These are phyloP conservation scores for Poeciliopsis presidionis DNA, from an alignment of 2,797 vertebrate species.

Conservation along the genomic window DNA sequence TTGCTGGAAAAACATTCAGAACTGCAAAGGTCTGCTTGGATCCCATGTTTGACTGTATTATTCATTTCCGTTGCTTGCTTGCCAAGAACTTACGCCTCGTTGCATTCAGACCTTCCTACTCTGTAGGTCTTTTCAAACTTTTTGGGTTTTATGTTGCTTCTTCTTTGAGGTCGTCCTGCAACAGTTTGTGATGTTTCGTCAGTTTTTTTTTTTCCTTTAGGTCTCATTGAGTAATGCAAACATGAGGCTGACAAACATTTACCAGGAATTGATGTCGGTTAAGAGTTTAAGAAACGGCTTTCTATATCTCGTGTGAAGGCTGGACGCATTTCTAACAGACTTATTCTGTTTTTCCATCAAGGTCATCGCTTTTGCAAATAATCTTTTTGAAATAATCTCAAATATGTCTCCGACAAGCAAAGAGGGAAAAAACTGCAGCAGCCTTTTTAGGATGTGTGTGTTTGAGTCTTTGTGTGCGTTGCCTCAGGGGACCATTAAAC, in stretches of 20 bases:
- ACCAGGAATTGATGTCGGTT: neutral
- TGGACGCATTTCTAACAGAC: neutral
- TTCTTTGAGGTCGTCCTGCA: neutral
- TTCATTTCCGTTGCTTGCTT: neutral
- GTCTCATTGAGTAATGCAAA: neutral
- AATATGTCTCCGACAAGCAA: neutral
- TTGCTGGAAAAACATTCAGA: neutral
- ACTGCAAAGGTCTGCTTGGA: neutral
- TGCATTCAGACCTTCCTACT: neutral
- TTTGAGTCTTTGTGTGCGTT: neutral
- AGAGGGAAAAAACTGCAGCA: neutral
- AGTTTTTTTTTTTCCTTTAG: neutral
- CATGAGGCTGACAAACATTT: neutral
- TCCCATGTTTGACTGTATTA: neutral
- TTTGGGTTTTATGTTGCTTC: neutral
- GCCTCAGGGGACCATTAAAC: slow-evolving; percentile 36
- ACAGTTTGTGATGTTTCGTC: neutral
- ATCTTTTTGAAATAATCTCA: neutral
- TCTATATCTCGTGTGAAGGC: neutral
- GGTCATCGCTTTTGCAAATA: neutral
- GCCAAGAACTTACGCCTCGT: neutral
- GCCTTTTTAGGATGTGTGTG: neutral
- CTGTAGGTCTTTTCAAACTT: neutral
- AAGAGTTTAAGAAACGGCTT: neutral
- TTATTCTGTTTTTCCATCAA: neutral